Evolutionary conservation across 2,113 vertebrate genomes (phyloP).

Genomic region (Oryzias woworae): DNA sequence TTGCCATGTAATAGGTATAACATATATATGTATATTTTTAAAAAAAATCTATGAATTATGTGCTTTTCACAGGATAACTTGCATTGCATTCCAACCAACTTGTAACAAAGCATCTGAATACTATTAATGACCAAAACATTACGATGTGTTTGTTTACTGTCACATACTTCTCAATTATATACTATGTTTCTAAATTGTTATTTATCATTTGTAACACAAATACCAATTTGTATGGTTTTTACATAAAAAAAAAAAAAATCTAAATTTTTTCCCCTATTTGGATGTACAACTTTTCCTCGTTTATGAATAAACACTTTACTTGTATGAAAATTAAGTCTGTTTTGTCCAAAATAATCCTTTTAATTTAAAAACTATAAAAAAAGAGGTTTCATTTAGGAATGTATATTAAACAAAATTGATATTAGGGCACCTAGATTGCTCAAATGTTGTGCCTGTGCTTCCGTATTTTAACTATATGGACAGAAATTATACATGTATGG

Average conservation of each 20-base stretch:
- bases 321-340: slow-evolving; percentile 19
- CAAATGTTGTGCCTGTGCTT: slow-evolving; percentile 9
- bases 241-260: slow-evolving; percentile 54
- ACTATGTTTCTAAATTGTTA: slow-evolving; percentile 59
- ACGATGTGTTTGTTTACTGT: slow-evolving; percentile 55
- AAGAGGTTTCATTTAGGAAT: not conserved
- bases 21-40: not conserved
- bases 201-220: slow-evolving; percentile 72
- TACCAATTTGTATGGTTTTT: slow-evolving; percentile 76
- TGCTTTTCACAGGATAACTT: slow-evolving; percentile 21
- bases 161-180: slow-evolving; percentile 56
- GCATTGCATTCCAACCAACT: slow-evolving; percentile 31
- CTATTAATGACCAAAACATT: slow-evolving; percentile 59
- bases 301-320: slow-evolving; percentile 75
- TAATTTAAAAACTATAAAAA: not conserved
- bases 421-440: slow-evolving; percentile 18
- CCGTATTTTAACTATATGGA: slow-evolving; percentile 24
- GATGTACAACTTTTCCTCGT: slow-evolving; percentile 67
- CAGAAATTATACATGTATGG: not conserved
- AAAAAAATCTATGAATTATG: not conserved
- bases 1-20: slow-evolving; percentile 34
- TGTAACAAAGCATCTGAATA: slow-evolving; percentile 16
- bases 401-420: slow-evolving; percentile 21
- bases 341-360: slow-evolving; percentile 14
- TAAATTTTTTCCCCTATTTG: slow-evolving; percentile 43